Base-by-base conservation (phyloP, 2,888 invertebrate species). In the Pomacea canaliculata region DNA sequence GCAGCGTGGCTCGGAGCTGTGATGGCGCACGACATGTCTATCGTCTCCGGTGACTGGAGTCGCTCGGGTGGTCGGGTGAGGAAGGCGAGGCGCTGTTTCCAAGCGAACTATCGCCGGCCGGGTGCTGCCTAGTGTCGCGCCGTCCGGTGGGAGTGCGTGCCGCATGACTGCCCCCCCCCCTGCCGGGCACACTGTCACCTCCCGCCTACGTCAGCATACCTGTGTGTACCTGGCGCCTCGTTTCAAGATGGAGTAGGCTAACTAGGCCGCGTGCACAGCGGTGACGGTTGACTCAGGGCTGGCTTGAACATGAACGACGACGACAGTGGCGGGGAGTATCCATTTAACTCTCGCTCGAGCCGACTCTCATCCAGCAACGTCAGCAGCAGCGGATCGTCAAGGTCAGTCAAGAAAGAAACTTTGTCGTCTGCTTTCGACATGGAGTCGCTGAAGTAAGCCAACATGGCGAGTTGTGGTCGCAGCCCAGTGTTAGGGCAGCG, bases 301-400 rank as follows among this genome's bases (percentile, higher is more conserved):
- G 51, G 12, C 12, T 63, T 69, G 19, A 73, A 13, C 69, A 74
- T 74, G 74, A 68, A 74, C 49, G 74, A 74, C 69, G 74, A 74
- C 63, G 74, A 74, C 59, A 74, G 74, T 59, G 74, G 74, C 37
- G 74, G 68, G 18, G 74, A 74, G 62, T 74, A 74, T 49, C 74
- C 74, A 4, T 37, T 63, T n/a, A 62, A 62, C 67, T 74, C 74
- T 8, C 60, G 69, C 18, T 74, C 74, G 0, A 74, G 74, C 56
- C 74, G 69, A 37, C 48, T 69, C 23, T 74, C 74, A n/a, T 69
- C 74, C 23, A 69, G 74, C 23, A 74, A 74, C 62, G 74, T 74
- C 48, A 74, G 74, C 63, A 74, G 74, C 69, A 74, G 74, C 23
- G 74, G 74, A 27, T 74, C 74, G 5, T 69, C 69, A 9, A 67